Evolutionary conservation across 2,113 vertebrate species (phyloP), one percentile per base, ranked within the genome.

Genomic region (Murina feae): DNA sequence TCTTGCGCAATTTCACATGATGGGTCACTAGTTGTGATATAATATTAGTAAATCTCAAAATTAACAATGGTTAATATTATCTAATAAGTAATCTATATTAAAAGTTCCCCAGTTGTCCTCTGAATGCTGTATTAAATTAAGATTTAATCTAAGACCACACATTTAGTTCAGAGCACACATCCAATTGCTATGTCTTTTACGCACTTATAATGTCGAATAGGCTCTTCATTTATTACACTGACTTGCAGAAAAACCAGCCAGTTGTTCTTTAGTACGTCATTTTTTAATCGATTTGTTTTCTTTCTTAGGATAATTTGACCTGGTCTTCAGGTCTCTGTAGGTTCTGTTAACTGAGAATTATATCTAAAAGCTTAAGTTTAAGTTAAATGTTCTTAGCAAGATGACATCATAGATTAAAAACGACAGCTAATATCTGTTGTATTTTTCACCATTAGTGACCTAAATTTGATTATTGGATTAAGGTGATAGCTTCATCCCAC

Each of bases 391-490:
- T 85, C 89, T 91, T 89, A 91, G 87, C 9, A 53, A 66, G 28
- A 63, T 86, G 89, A 65, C 5, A 74, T 89, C 68, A 91, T 63
- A 89, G 28, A 4, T 74, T 49, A 74, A 18, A 16, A 58, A 10
- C 9, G 9, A 28, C 10, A 82, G 6, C 49, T 23, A 68, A 9
- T 92, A 78, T 83, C 12, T 51, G 9, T 66, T 78, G 81, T 90
- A n/a, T 42, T 83, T 95, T 89, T 94, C 55, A 74, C 49, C 14
- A 51, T 86, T 85, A 78, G 6, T 91, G 80, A 79, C 42, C 94
- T 91, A 78, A 91, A 89, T 91, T 86, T 94, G 35, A 63, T 93
- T 79, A 72, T 49, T 93, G 2, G 30, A 8, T 72, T 89, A 74
- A 81, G 63, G 18, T 90, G 12, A 93, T 74, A 37, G 58, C 4